Evolutionary conservation across 1,140 invertebrate species (phyloP), one percentile per base, ranked within the genome.

Genomic region (Panagrolaimus sp.): DNA sequence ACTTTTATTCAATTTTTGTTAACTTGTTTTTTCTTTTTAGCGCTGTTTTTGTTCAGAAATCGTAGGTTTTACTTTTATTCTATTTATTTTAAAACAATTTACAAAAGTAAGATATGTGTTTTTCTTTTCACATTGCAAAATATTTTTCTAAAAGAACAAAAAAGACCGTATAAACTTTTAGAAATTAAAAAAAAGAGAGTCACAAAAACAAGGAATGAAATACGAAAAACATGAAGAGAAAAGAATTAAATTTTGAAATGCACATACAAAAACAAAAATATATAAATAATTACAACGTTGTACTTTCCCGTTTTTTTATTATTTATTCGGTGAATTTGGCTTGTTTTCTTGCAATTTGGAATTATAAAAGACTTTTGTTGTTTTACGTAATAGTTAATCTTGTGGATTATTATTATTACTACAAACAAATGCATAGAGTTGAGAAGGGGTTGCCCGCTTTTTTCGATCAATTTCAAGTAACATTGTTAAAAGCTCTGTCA

Each of bases 381-480:
- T n/a, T n/a, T 73, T 65, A 23, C 73, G 71, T 42, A 72, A 61
- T 38, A 66, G 38, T 63, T 57, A 38, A 23, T 71, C 43, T 65
- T 65, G 67, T 43, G 66, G 74, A 43, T n/a, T 51, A 46, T 42
- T 61, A 9, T 13, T 51, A 23, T 27, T 66, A 42, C 9, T 43
- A 31, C 23, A 61, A 42, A 20, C 45, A n/a, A 42, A 45, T 25
- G 11, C 16, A 5, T 46, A 46, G 3, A 66, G 45, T 82, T 62
- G n/a, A 61, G 27, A 61, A 27, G 78, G 78, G 31, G 77, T 80
- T 23, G 68, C 63, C 9, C 78, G 72, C 42, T 70, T 65, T 27
- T 51, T 44, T 25, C 70, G 53, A 31, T 80, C 75, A 43, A 80
- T 73, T 57, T 82, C 69, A 8, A 80, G 70, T 14, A 80, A 68